Conservation (phyloP, 2,888 invertebrate genomes). For the Diaprepes abbreviatus region DNA sequence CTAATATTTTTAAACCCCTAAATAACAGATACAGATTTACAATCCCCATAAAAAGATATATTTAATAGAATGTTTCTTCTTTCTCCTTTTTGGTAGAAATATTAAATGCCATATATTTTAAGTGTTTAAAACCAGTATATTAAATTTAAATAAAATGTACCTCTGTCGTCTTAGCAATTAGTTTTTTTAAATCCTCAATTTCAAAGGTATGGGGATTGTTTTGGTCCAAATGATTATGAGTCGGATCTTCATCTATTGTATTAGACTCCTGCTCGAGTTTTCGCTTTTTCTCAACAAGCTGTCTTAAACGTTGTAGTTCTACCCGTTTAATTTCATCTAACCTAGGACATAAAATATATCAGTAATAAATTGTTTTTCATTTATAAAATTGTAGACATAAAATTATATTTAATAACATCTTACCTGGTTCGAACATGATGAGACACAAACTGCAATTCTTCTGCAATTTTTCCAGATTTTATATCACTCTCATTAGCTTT, state of each 20-base stretch:
- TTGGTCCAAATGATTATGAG: constrained; percentile 87
- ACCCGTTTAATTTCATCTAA: constrained; percentile 93
- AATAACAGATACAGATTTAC: too few relatives aligned
- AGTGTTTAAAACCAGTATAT: too few relatives aligned
- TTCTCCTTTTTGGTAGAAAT: too few relatives aligned
- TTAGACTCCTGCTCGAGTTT: constrained; percentile 50
- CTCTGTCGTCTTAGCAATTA: constrained; percentile 81
- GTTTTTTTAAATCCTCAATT: constrained; percentile 91
- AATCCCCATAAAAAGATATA: too few relatives aligned
- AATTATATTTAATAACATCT: too few relatives aligned
- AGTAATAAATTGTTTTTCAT: too few relatives aligned
- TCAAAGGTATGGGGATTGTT: constrained; percentile 93
- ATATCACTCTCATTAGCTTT: constrained; percentile 88
- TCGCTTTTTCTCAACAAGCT: constrained; percentile 73
- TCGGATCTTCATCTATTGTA: constrained; percentile 68
- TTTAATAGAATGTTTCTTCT: too few relatives aligned
- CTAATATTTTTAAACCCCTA: too few relatives aligned
- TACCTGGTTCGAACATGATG: constrained; percentile 85
- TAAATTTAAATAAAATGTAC: constrained; percentile 12
- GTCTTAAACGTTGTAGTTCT: constrained; percentile 86
- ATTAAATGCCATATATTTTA: too few relatives aligned
- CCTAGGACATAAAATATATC: constrained; percentile 45
- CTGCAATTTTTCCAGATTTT: constrained; percentile 89
- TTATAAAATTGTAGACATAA: too few relatives aligned
- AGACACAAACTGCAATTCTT: constrained; percentile 89